Evolutionary conservation across 2,797 vertebrate genomes (phyloP).

Genomic region (Gila robusta): DNA sequence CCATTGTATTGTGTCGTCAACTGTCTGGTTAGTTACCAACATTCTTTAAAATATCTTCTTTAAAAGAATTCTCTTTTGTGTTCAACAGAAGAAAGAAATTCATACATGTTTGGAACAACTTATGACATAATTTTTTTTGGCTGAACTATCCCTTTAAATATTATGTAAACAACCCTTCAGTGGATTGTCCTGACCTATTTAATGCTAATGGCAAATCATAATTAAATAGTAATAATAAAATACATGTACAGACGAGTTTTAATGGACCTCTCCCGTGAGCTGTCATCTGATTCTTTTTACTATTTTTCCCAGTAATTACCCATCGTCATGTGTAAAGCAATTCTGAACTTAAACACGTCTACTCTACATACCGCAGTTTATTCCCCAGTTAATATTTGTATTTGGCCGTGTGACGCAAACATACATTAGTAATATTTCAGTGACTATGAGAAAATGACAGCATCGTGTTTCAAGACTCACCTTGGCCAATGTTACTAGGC

Average conservation of each 20-base stretch:
- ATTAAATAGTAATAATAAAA: too few species aligned
- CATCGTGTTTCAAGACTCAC: constrained; percentile 67
- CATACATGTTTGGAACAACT: background rate
- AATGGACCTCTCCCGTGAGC: background rate
- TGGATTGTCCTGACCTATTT: too few species aligned
- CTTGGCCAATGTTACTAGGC: constrained; percentile 78
- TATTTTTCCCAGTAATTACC: background rate
- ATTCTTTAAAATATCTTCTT: too few species aligned
- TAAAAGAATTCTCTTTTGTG: too few species aligned
- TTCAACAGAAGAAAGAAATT: too few species aligned
- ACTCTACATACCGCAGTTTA: background rate
- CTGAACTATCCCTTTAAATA: background rate
- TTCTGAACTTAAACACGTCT: background rate
- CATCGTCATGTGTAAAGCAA: background rate
- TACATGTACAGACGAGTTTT: background rate
- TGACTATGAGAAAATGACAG: background rate
- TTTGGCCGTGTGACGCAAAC: background rate
- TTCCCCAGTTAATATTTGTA: background rate
- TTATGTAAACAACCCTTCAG: background rate
- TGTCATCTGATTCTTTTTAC: background rate
- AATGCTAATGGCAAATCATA: background rate
- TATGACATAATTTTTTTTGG: background rate
- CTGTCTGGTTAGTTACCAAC: background rate
- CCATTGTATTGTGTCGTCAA: too few species aligned
- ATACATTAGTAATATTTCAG: background rate